These are phyloP conservation scores for Therioaphis trifolii DNA, from an alignment of 2,888 invertebrate species.

Conservation along the genomic window DNA sequence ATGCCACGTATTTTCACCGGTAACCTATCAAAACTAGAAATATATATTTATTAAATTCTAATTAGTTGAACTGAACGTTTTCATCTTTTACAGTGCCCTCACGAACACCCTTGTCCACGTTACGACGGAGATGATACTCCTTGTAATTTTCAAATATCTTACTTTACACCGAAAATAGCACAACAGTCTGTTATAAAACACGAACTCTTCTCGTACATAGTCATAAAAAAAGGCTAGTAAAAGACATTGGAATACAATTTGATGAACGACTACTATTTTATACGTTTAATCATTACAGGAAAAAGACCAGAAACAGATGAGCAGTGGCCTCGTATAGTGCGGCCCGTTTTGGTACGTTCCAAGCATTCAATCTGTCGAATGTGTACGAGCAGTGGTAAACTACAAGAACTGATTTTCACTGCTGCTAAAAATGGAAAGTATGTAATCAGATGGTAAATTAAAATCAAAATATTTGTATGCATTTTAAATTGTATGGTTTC, in stretches of 20 bases:
- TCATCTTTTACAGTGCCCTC: conserved; percentile 77
- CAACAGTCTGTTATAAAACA: conserved; percentile 69
- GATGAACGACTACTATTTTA: conserved; percentile 25
- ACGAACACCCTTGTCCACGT: conserved; percentile 83
- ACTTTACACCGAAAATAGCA: conserved; percentile 72
- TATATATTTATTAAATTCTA: too few relatives aligned
- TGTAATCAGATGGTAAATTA: conserved; percentile 66
- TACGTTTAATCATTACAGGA: conserved; percentile 68
- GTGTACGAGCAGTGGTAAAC: conserved; percentile 80
- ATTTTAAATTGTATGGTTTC: too few relatives aligned
- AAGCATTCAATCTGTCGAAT: conserved; percentile 82
- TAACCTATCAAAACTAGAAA: conserved; percentile 69
- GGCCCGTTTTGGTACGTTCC: conserved; percentile 77
- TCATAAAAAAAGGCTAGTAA: conserved; percentile 80
- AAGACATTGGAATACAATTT: conserved; percentile 44
- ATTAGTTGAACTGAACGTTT: neutral
- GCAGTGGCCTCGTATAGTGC: conserved; percentile 84
- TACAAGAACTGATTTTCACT: conserved; percentile 83
- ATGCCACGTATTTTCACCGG: conserved; percentile 82
- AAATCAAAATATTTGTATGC: neutral
- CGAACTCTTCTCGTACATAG: conserved; percentile 82
- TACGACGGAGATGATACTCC: conserved; percentile 76
- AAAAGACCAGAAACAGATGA: conserved; percentile 70
- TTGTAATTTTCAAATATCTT: conserved; percentile 81
- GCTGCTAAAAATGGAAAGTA: conserved; percentile 80